Evolutionary conservation across 2,113 vertebrate species (phyloP).

Genomic region (Setophaga petechia): DNA sequence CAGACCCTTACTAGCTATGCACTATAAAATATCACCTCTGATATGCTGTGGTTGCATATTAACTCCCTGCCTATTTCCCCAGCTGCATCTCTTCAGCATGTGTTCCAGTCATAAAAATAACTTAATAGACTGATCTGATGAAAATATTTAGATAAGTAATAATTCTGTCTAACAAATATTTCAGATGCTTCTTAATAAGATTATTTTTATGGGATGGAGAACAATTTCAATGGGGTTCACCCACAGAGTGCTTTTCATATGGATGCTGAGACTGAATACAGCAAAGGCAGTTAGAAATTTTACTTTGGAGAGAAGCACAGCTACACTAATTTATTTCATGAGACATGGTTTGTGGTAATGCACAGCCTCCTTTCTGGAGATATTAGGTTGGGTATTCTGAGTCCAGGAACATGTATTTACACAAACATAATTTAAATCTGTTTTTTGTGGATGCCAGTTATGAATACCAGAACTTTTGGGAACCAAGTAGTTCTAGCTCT

Average conservation of each 20-base stretch:
- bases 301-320: neutral
- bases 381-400: neutral
- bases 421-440: neutral
- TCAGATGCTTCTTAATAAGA: conserved; percentile 38
- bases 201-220: neutral
- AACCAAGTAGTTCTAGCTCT: neutral
- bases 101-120: neutral
- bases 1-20: neutral
- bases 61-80: neutral
- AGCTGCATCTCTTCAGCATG: neutral
- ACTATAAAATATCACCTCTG: neutral
- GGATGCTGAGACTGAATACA: neutral
- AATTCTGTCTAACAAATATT: conserved; percentile 51
- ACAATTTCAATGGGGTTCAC: neutral
- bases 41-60: neutral
- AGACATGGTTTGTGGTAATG: neutral
- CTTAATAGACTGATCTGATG: neutral
- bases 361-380: neutral
- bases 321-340: neutral
- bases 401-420: neutral
- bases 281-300: neutral
- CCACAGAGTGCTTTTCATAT: neutral
- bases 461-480: neutral
- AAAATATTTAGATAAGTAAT: conserved; percentile 44
- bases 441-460: neutral